Percentiles rank a stretch among this genome's conserved stretches.
Evolutionary conservation across 2,888 invertebrate genomes (phyloP).

Genomic region (Ormyrus labotus): DNA sequence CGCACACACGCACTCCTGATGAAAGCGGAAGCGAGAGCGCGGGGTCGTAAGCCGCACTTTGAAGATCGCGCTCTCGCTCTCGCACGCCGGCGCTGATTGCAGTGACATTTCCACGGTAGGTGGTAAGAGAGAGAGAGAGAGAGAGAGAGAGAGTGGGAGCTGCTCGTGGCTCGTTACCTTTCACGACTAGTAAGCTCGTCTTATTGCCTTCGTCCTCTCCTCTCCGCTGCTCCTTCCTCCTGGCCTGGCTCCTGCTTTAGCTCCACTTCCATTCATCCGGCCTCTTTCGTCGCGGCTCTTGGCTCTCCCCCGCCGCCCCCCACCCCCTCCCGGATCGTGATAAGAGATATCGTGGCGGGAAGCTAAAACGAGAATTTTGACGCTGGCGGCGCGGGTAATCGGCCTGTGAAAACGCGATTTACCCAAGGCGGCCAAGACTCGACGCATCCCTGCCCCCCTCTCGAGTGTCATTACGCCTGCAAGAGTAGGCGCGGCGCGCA

Average conservation of each 20-base stretch:
- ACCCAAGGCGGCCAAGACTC: conserved; percentile 26
- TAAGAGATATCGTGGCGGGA: conserved; percentile 45
- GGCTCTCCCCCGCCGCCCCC: background rate
- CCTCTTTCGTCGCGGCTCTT: background rate
- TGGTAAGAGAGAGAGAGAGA: background rate
- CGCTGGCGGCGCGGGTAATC: conserved; percentile 60
- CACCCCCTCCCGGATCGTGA: conserved; percentile 6
- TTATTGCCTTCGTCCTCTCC: conserved; percentile 57
- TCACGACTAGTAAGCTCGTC: conserved; percentile 57
- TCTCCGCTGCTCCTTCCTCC: conserved; percentile 18
- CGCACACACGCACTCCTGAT: conserved; percentile 28
- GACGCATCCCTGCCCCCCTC: background rate
- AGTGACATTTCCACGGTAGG: conserved; percentile 58
- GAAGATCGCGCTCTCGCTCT: conserved; percentile 41
- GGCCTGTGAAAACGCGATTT: conserved; percentile 64
- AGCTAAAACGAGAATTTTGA: conserved; percentile 29
- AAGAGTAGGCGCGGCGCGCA: background rate
- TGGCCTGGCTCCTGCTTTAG: conserved; percentile 12
- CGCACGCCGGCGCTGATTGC: conserved; percentile 56
- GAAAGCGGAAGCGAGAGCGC: conserved; percentile 40
- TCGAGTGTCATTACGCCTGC: conserved; percentile 40
- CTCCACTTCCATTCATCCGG: conserved; percentile 18
- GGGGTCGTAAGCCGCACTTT: conserved; percentile 55
- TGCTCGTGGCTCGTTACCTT: conserved; percentile 59
- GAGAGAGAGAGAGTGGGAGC: conserved; percentile 20